Evolutionary conservation across 1,140 invertebrate genomes (phyloP).

Genomic region (Helicoverpa armigera): DNA sequence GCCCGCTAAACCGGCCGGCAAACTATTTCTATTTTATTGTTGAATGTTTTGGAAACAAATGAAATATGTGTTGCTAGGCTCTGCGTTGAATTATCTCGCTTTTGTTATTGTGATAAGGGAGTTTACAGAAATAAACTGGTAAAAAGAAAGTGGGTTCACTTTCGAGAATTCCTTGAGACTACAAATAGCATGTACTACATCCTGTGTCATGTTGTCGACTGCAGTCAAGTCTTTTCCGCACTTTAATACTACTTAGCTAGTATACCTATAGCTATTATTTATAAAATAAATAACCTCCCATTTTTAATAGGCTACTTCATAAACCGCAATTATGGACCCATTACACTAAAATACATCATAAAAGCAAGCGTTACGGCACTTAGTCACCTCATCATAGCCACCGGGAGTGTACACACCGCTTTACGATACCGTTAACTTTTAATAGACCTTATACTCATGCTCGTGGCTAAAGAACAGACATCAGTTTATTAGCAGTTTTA

Average conservation of each 20-base stretch:
- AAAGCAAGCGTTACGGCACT: constrained; percentile 4
- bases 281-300: neutral
- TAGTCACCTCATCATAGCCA: neutral
- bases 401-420: neutral
- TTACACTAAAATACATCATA: neutral
- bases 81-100: neutral
- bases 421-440: constrained; percentile 17
- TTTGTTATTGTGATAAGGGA: neutral
- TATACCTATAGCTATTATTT: neutral
- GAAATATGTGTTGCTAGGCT: constrained; percentile 11
- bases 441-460: constrained; percentile 3
- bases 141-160: neutral
- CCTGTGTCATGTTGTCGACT: no score
- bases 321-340: constrained; percentile 21
- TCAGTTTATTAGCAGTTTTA: neutral
- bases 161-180: no score
- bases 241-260: no score
- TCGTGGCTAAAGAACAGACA: neutral
- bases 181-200: no score
- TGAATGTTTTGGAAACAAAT: constrained; percentile 48
- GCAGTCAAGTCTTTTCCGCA: neutral
- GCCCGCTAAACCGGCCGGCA: constrained; percentile 9
- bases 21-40: constrained; percentile 45
- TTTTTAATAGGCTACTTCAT: constrained; percentile 8
- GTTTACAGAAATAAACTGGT: no score